Percentiles rank a stretch among this genome's conserved stretches.
Conservation (phyloP, 2,797 vertebrate species). For the Myotis planiceps region DNA sequence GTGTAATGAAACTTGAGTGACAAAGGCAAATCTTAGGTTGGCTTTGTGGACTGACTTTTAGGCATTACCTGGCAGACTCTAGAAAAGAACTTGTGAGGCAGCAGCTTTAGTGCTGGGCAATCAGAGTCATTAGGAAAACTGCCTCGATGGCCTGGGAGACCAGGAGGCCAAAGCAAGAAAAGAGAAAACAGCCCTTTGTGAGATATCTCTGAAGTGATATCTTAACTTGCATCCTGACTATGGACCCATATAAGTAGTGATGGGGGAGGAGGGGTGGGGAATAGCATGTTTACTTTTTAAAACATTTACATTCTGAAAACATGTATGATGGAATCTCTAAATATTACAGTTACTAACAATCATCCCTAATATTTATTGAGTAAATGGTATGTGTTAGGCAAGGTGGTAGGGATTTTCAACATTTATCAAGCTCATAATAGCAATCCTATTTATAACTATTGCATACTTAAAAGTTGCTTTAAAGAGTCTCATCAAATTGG, state of each 20-base stretch:
- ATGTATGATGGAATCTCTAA: neutral
- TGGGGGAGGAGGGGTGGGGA: neutral
- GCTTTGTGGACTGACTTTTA: neutral
- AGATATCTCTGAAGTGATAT: neutral
- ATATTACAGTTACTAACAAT: neutral
- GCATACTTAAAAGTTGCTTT: neutral
- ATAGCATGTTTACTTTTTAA: neutral
- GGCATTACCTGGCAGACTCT: neutral
- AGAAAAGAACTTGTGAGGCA: neutral
- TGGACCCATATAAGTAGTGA: neutral
- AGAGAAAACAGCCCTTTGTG: neutral
- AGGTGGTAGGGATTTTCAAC: neutral
- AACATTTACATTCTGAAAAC: neutral
- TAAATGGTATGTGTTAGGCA: neutral
- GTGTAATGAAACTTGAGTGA: neutral
- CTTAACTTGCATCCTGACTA: neutral
- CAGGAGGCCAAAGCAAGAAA: neutral
- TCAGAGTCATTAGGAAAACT: neutral
- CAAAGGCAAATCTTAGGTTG: neutral
- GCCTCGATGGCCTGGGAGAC: neutral
- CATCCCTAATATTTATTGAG: neutral
- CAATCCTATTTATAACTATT: neutral
- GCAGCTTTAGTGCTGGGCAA: neutral
- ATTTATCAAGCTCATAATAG: neutral
- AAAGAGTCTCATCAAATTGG: conserved; percentile 27